These are phyloP conservation scores for Lithophane socia DNA, from an alignment of 2,888 invertebrate species.

Conservation along the genomic window DNA sequence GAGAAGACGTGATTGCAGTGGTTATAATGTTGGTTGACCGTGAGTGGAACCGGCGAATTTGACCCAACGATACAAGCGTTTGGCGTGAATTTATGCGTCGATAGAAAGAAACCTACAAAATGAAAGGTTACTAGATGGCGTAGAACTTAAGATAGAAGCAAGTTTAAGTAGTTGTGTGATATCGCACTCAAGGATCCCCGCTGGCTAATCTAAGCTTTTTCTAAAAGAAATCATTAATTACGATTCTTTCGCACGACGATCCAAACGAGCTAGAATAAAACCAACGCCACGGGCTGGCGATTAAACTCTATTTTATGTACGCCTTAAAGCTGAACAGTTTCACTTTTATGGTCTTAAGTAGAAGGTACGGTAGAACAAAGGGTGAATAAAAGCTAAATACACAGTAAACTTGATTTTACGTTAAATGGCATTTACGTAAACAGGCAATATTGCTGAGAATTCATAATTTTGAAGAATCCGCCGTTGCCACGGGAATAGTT, in stretches of 20 bases:
- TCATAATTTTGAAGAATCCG: conserved; percentile 55
- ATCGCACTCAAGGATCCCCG: conserved; percentile 23
- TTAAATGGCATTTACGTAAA: conserved; percentile 51
- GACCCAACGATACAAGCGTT: conserved; percentile 52
- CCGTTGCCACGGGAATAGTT: conserved; percentile 22
- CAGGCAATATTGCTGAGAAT: conserved; percentile 45
- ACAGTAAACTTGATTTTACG: conserved; percentile 59
- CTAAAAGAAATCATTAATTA: conserved; percentile 43
- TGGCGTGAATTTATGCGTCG: conserved; percentile 44
- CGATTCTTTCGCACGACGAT: conserved; percentile 37
- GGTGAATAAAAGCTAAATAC: conserved; percentile 52
- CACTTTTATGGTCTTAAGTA: conserved; percentile 42
- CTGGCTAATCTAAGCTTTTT: conserved; percentile 39
- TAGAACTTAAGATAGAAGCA: conserved; percentile 16
- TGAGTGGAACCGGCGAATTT: conserved; percentile 46
- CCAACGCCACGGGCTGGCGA: conserved; percentile 32
- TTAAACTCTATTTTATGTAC: conserved; percentile 49
- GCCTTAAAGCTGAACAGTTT: conserved; percentile 45
- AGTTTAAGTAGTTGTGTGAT: conserved; percentile 26
- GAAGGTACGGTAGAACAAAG: conserved; percentile 47
- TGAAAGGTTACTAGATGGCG: conserved; percentile 31
- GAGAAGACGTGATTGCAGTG: conserved; percentile 53
- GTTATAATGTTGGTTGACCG: conserved; percentile 50
- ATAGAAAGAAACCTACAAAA: conserved; percentile 29
- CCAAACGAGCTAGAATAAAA: conserved; percentile 49